These are phyloP conservation scores for Tuberolachnus salignus DNA, from an alignment of 2,888 invertebrate species.

Conservation along the genomic window DNA sequence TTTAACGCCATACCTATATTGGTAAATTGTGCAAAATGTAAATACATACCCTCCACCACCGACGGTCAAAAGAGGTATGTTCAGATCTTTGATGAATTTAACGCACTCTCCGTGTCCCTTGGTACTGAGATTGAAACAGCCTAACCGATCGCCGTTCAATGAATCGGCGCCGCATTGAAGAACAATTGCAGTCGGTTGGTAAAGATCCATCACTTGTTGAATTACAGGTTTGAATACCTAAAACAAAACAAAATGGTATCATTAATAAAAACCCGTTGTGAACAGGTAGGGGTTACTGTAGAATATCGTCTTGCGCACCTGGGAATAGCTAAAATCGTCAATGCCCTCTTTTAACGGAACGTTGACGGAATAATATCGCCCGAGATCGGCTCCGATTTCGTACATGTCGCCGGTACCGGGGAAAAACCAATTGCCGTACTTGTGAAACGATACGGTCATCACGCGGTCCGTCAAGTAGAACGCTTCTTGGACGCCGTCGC, in stretches of 20 bases:
- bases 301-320: slow-evolving; percentile 64
- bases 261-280: not conserved
- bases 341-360: slow-evolving; percentile 98
- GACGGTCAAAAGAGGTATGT: slow-evolving; percentile 89
- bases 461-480: slow-evolving; percentile 96
- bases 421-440: slow-evolving; percentile 97
- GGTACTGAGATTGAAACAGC: slow-evolving; percentile 94
- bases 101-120: slow-evolving; percentile 98
- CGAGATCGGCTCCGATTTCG: slow-evolving; percentile 94
- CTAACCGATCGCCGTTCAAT: slow-evolving; percentile 89
- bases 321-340: slow-evolving; percentile 89
- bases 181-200: slow-evolving; percentile 94
- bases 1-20: too few relatives aligned
- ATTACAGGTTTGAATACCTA: slow-evolving; percentile 94
- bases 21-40: not conserved
- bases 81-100: slow-evolving; percentile 88
- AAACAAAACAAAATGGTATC: slow-evolving; percentile 61
- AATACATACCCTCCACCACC: slow-evolving; percentile 73
- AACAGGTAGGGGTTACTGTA: not conserved
- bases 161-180: slow-evolving; percentile 99
- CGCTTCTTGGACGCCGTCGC: slow-evolving; percentile 96
- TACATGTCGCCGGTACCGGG: slow-evolving; percentile 99
- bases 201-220: slow-evolving; percentile 92
- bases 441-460: slow-evolving; percentile 99
- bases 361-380: slow-evolving; percentile 96